Base-by-base conservation (phyloP, 1,140 invertebrate species). In the Potamilus streckersoni region DNA sequence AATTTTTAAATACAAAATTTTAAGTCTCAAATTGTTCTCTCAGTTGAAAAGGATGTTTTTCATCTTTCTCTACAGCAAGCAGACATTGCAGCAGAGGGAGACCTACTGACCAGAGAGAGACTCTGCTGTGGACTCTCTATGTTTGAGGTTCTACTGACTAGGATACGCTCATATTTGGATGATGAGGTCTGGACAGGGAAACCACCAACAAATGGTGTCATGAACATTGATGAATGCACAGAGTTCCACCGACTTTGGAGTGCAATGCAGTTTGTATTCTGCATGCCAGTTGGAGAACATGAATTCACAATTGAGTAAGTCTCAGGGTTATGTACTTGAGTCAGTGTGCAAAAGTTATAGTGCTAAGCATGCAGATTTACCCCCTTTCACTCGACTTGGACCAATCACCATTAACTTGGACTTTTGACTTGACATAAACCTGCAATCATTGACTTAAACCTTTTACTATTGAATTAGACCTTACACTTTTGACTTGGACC, bases 221-320 rank as follows among this genome's bases (percentile, higher is more conserved):
- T 98, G 91, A 96, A 97, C 89, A 94, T 99, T 15, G 97, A 99
- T 89, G 97, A 99, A 89, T 99, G 97, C 88, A 95, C 94, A 0
- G 98, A 99, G 91, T 99, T 99, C 89, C 97, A 99, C 91, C 93
- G 97, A 59, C 91, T 99, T 49, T 99, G 98, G 98, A 99, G 97
- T 12, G 97, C 97, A 0, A 91, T 99, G 19, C 98, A 99, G 91
- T 99, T 99, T 92, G 95, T 99, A 20, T 99, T 98, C 89, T 99
- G 97, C 87, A 97, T 98, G 85, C 97, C 98, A 2, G 96, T 98
- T 73, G 95, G 95, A n/a, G 96, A 98, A 81, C 97, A 96, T 23
- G 96, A 99, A 90, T 98, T 96, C 85, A 99, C 97, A 38, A 95
- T 99, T 4, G 97, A 99, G 95, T 96, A 91, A 93, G 95, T 93